A percentile compares a stretch with the other conserved stretches of the same genome.
Conservation (phyloP, 2,888 invertebrate genomes). For the Hetaerina titia region DNA sequence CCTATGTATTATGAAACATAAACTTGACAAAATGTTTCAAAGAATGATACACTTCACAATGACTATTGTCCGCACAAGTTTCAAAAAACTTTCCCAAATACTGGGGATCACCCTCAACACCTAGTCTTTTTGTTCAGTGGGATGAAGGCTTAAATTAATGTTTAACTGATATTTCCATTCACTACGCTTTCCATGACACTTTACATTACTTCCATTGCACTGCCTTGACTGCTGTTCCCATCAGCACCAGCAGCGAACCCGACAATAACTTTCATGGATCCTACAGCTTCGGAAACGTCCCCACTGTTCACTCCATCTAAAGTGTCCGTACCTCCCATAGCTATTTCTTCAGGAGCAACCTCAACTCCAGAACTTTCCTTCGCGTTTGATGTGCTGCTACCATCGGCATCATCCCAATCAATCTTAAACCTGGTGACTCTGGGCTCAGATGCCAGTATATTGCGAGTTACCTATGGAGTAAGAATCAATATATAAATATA, state of each 20-base stretch:
- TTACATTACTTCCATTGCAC: conserved; percentile 65
- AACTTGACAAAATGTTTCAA: conserved; percentile 29
- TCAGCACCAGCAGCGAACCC: conserved; percentile 60
- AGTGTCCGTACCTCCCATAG: conserved; percentile 51
- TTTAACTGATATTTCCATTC: background rate
- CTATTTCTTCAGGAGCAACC: conserved; percentile 32
- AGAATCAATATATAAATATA: conserved; percentile 29
- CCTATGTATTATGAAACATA: background rate
- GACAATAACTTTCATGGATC: conserved; percentile 62
- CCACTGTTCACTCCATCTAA: conserved; percentile 47
- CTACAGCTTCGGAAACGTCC: conserved; percentile 17
- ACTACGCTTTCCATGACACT: conserved; percentile 12
- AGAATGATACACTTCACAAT: background rate
- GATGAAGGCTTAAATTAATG: conserved; percentile 43
- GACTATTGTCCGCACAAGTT: conserved; percentile 9
- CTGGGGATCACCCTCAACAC: conserved; percentile 48
- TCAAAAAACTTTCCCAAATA: background rate
- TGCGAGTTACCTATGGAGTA: conserved; percentile 81
- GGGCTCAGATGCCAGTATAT: conserved; percentile 93
- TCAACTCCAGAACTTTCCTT: conserved; percentile 44
- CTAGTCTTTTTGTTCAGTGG: conserved; percentile 23
- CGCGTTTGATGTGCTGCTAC: background rate
- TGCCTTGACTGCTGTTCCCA: conserved; percentile 62
- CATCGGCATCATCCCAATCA: conserved; percentile 90
- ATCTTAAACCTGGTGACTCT: conserved; percentile 98